Percentiles rank a stretch among this genome's conserved stretches.
Evolutionary conservation across 92 coral and sea anemone genomes (phyloP).

Genomic region (Parazoanthus swiftii): DNA sequence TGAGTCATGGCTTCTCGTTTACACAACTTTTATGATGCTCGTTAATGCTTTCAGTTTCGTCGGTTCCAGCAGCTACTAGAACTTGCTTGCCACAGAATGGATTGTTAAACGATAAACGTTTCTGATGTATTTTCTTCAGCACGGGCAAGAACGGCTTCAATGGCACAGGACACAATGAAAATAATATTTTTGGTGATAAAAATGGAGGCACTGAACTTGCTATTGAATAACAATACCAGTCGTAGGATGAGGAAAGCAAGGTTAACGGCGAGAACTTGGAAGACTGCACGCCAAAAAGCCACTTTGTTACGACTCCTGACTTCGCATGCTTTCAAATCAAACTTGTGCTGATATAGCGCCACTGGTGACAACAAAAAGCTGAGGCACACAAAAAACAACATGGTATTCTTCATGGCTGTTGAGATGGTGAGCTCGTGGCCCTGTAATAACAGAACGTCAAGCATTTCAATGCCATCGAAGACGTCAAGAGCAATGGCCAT

Average conservation of each 20-base stretch:
- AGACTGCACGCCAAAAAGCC: slow-evolving; percentile 14
- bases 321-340: not conserved
- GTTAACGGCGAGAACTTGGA: slow-evolving; percentile 39
- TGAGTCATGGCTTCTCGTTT: too few species aligned
- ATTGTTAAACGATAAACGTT: slow-evolving; percentile 16
- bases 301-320: slow-evolving; percentile 22
- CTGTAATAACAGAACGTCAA: slow-evolving; percentile 47
- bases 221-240: slow-evolving; percentile 22
- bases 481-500: slow-evolving; percentile 52
- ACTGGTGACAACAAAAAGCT: slow-evolving; percentile 49
- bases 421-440: slow-evolving; percentile 27
- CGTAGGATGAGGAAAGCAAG: slow-evolving; percentile 39
- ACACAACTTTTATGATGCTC: too few species aligned
- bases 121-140: slow-evolving; percentile 1
- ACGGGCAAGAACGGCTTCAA: slow-evolving; percentile 36
- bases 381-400: slow-evolving; percentile 48
- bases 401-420: slow-evolving; percentile 30
- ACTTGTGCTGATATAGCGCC: slow-evolving; percentile 40
- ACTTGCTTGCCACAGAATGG: too few species aligned
- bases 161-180: slow-evolving; percentile 15
- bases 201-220: slow-evolving; percentile 45
- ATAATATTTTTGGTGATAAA: slow-evolving; percentile 16
- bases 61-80: too few species aligned
- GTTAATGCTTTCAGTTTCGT: too few species aligned
- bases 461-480: slow-evolving; percentile 64